Conservation (phyloP, 1,140 invertebrate species). For the Saxidomus purpurata region DNA sequence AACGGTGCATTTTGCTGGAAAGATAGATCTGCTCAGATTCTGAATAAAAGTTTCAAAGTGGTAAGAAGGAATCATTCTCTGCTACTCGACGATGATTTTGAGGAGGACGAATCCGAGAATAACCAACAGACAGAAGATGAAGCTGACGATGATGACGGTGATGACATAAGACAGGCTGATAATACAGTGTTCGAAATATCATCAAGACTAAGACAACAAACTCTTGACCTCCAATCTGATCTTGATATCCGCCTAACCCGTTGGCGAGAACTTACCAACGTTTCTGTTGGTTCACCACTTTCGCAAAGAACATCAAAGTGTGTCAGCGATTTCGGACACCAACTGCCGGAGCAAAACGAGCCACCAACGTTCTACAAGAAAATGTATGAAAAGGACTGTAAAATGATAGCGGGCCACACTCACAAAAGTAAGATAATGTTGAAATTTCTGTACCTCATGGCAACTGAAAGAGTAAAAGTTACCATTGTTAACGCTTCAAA, state of each 20-base stretch:
- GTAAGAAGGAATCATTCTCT: not conserved
- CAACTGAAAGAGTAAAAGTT: slow-evolving; percentile 10
- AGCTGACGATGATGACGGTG: not conserved
- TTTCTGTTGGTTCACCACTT: not conserved
- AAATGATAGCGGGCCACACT: too few species aligned
- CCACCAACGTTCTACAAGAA: not conserved
- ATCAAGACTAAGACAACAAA: not conserved
- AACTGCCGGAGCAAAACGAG: not conserved
- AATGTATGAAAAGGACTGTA: not conserved
- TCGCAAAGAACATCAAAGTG: not conserved
- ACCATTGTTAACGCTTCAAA: slow-evolving; percentile 7
- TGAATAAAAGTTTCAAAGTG: not conserved
- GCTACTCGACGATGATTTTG: not conserved
- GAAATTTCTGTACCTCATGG: slow-evolving; percentile 2
- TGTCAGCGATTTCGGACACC: not conserved
- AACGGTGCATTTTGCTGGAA: slow-evolving; percentile 26
- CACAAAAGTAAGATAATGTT: not conserved
- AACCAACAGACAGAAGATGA: not conserved
- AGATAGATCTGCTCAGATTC: not conserved
- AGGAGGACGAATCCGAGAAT: not conserved
- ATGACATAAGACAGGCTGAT: not conserved
- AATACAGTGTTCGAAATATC: slow-evolving; percentile 15
- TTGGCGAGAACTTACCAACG: slow-evolving; percentile 13
- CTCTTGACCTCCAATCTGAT: not conserved
- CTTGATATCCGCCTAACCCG: not conserved